Evolutionary conservation across 2,797 vertebrate genomes (phyloP).

Genomic region (Poliocrania exsul): DNA sequence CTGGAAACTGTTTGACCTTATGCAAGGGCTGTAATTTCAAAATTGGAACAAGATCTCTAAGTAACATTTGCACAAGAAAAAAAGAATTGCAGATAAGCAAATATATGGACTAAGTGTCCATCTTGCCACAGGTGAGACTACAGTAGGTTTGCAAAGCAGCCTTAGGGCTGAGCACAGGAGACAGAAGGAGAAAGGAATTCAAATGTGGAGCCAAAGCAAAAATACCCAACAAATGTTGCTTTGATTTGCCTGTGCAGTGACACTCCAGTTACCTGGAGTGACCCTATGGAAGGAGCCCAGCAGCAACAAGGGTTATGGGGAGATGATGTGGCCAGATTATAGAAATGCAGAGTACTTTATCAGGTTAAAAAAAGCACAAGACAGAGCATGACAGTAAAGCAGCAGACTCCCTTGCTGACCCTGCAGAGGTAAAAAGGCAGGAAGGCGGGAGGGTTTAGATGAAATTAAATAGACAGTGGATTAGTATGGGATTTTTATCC

Average conservation of each 20-base stretch:
- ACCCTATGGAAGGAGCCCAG: background rate
- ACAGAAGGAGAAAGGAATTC: background rate
- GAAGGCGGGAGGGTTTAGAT: slow-evolving; percentile 46
- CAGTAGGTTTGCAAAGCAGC: background rate
- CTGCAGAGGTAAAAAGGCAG: slow-evolving; percentile 49
- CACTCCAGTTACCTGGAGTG: background rate
- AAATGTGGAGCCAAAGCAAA: background rate
- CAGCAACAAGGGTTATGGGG: background rate
- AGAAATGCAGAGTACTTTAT: background rate
- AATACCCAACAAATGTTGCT: background rate
- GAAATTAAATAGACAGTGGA: slow-evolving; percentile 72
- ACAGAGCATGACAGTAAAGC: background rate
- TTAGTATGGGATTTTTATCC: slow-evolving; percentile 69
- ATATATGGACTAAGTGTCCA: background rate
- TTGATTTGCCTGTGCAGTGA: background rate
- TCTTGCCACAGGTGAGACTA: background rate
- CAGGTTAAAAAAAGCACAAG: background rate
- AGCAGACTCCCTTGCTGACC: slow-evolving; percentile 16
- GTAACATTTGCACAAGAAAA: background rate
- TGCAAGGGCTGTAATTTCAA: background rate
- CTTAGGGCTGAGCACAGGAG: background rate
- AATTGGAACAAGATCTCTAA: background rate
- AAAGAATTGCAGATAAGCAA: background rate
- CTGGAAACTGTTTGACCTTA: background rate
- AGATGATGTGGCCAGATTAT: background rate